A percentile compares a stretch with the other conserved stretches of the same genome.
phyloP scores from a whole-genome alignment of 2,888 invertebrate genomes.

The Nemotelus pantherinus region DNA sequence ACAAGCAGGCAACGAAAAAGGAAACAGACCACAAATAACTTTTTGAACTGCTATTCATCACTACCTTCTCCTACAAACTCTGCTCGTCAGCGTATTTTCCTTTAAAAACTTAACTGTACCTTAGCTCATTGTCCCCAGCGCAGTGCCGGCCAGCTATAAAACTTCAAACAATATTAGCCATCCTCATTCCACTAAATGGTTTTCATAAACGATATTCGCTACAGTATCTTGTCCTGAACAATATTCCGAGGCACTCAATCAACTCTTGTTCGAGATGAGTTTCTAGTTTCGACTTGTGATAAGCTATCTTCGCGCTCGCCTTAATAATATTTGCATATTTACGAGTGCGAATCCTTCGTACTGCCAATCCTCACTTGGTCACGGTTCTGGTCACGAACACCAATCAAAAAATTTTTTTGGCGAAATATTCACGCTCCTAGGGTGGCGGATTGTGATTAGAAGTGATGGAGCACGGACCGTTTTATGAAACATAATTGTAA shows the following conservation, averaged over 20 bases:
- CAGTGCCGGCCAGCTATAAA: not conserved
- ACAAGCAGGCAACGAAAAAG: no score
- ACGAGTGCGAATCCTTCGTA: conserved; percentile 10
- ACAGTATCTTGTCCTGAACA: not conserved
- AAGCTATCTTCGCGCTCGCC: conserved; percentile 13
- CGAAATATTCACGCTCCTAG: conserved; percentile 2
- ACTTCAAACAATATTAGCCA: conserved; percentile 5
- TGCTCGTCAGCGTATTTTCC: no score
- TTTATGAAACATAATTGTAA: conserved; percentile 40
- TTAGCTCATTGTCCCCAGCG: no score
- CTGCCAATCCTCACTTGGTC: conserved; percentile 14
- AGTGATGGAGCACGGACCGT: conserved; percentile 40
- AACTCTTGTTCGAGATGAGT: not conserved
- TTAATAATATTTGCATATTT: conserved; percentile 36
- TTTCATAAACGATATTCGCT: not conserved
- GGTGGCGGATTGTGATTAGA: conserved; percentile 37
- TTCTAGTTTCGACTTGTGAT: conserved; percentile 21
- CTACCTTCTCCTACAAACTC: no score
- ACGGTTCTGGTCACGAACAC: conserved; percentile 35
- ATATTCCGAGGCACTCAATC: conserved; percentile 8
- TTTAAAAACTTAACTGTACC: no score
- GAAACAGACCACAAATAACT: no score
- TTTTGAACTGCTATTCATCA: no score
- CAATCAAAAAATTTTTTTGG: conserved; percentile 30
- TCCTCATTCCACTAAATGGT: not conserved